Evolutionary conservation across 2,113 vertebrate species (phyloP).

Genomic region (Nymphicus hollandicus): DNA sequence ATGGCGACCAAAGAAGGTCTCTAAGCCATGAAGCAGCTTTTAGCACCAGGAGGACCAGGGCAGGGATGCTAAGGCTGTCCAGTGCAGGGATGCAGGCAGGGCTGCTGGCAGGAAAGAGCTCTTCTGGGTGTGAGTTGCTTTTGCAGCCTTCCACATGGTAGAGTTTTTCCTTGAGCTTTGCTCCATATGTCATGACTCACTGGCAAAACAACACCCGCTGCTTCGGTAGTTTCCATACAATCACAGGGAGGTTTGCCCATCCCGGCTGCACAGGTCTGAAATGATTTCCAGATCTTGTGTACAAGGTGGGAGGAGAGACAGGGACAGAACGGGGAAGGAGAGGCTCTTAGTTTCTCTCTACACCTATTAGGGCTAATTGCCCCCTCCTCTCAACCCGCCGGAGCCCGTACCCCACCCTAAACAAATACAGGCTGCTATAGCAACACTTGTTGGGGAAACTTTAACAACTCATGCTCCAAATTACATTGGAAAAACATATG

Average conservation of each 20-base stretch:
- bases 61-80: background rate
- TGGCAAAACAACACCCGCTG: slow-evolving; percentile 32
- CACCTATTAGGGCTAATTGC: slow-evolving; percentile 68
- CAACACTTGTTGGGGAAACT: slow-evolving; percentile 69
- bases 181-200: slow-evolving; percentile 57
- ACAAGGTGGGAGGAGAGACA: slow-evolving; percentile 13
- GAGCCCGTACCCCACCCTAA: slow-evolving; percentile 63
- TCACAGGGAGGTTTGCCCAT: slow-evolving; percentile 39
- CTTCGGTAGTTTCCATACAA: slow-evolving; percentile 47
- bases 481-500: slow-evolving; percentile 64
- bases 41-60: rapidly evolving
- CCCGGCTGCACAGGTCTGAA: slow-evolving; percentile 20
- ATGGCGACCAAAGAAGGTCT: background rate
- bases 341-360: slow-evolving; percentile 30
- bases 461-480: slow-evolving; percentile 56
- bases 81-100: background rate
- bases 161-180: slow-evolving; percentile 45
- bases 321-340: slow-evolving; percentile 2
- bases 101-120: background rate
- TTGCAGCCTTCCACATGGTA: background rate
- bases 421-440: slow-evolving; percentile 75
- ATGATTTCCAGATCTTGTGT: slow-evolving; percentile 48
- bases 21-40: rapidly evolving
- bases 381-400: slow-evolving; percentile 41
- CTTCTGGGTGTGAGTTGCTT: slow-evolving; percentile 26